A percentile compares a stretch with the other conserved stretches of the same genome.
Conservation (phyloP, 2,797 vertebrate genomes). For the Anolis apletophallus region DNA sequence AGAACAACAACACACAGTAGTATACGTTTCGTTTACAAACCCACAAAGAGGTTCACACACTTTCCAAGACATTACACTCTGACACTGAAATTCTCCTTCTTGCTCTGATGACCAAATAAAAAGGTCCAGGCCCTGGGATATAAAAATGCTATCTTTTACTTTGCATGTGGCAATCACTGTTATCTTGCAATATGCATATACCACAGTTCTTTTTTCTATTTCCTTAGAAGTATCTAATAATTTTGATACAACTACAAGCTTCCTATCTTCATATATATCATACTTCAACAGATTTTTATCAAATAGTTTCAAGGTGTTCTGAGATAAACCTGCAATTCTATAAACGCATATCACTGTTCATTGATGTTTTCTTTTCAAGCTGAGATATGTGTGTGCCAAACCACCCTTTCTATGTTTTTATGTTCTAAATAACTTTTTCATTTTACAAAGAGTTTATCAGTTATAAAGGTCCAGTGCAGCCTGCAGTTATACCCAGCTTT, state of each 20-base stretch:
- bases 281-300: not conserved
- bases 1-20: too few relatives aligned
- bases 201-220: not conserved
- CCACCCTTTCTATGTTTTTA: not conserved
- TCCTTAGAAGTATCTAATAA: not conserved
- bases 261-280: not conserved
- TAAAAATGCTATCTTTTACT: not conserved
- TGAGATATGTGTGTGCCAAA: not conserved
- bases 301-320: slow-evolving; percentile 3
- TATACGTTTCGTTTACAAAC: too few relatives aligned
- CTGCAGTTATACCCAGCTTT: slow-evolving; percentile 1
- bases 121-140: too few relatives aligned
- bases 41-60: too few relatives aligned
- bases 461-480: not conserved
- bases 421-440: not conserved
- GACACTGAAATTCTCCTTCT: too few relatives aligned
- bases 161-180: not conserved
- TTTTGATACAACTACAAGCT: not conserved
- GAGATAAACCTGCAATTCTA: not conserved
- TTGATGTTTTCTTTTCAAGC: not conserved
- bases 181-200: not conserved
- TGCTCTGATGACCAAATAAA: too few relatives aligned
- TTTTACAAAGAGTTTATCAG: slow-evolving; percentile 11
- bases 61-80: too few relatives aligned
- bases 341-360: not conserved